Conservation (phyloP, 1,140 invertebrate species). For the Bombus balteatus region DNA sequence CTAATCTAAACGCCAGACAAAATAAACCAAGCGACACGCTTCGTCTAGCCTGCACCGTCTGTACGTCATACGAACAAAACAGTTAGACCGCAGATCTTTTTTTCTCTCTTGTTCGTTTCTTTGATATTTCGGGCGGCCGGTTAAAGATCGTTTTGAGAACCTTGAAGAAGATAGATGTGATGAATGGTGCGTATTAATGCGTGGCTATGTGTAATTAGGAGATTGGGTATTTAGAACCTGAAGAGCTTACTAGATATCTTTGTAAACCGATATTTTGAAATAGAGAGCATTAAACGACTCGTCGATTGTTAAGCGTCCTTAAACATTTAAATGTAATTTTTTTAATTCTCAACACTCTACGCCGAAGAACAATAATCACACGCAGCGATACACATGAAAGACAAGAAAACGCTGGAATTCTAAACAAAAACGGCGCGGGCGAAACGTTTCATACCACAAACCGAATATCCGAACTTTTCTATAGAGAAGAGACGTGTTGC, state of each 20-base stretch:
- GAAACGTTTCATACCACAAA: neutral
- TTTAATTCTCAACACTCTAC: neutral
- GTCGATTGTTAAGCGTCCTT: neutral
- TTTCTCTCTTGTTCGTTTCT: neutral
- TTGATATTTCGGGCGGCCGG: neutral
- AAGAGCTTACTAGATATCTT: neutral
- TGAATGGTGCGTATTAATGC: neutral
- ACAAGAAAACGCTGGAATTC: neutral
- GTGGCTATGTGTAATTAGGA: neutral
- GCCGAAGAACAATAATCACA: too few relatives aligned
- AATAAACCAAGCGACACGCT: neutral
- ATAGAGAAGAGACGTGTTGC: constrained; percentile 3
- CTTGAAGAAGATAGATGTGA: neutral
- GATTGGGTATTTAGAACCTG: neutral
- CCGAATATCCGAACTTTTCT: constrained; percentile 3
- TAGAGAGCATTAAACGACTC: neutral
- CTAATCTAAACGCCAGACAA: neutral
- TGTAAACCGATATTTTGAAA: neutral
- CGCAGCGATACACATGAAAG: neutral
- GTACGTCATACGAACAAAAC: neutral
- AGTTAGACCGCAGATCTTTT: neutral
- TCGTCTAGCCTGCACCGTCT: neutral
- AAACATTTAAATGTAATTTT: neutral
- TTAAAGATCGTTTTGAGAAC: neutral
- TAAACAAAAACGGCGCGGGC: neutral